phyloP scores from a whole-genome alignment of 2,797 vertebrate species.

The Alectoris magna region DNA sequence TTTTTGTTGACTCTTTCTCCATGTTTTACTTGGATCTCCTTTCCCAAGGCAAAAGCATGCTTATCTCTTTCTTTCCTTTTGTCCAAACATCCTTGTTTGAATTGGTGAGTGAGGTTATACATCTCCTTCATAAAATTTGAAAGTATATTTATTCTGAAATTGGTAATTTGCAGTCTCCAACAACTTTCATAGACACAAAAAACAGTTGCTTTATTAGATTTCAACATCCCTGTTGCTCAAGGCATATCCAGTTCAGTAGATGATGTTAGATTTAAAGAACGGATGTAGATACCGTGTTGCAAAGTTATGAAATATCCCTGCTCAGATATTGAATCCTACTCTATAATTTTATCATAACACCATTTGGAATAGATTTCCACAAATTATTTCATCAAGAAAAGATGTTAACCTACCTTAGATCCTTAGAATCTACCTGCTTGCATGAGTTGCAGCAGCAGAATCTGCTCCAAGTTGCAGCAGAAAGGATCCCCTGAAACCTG shows the following conservation, averaged over 20 bases:
- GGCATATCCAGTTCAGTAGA: neutral
- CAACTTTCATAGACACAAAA: neutral
- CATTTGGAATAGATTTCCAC: neutral
- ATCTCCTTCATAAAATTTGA: neutral
- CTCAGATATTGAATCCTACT: neutral
- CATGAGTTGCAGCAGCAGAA: neutral
- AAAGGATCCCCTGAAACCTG: neutral
- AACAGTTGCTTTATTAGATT: neutral
- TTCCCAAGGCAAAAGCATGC: neutral
- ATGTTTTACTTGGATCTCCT: constrained; percentile 9
- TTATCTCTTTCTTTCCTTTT: neutral
- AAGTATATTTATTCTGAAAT: constrained; percentile 23
- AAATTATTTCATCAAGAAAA: constrained; percentile 10
- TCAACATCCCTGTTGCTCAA: neutral
- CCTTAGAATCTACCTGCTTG: neutral
- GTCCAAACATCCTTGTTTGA: constrained; percentile 7
- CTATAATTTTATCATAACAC: neutral
- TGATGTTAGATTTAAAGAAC: neutral
- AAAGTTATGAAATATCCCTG: neutral
- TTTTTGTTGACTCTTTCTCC: constrained; percentile 14
- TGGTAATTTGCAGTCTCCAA: neutral
- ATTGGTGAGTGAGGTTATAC: neutral
- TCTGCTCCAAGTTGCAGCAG: neutral
- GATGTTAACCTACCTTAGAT: neutral
- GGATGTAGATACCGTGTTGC: neutral